A percentile compares a stretch with the other conserved stretches of the same genome.
Conservation (phyloP, 2,888 invertebrate genomes). For the Dromius quadrimaculatus region DNA sequence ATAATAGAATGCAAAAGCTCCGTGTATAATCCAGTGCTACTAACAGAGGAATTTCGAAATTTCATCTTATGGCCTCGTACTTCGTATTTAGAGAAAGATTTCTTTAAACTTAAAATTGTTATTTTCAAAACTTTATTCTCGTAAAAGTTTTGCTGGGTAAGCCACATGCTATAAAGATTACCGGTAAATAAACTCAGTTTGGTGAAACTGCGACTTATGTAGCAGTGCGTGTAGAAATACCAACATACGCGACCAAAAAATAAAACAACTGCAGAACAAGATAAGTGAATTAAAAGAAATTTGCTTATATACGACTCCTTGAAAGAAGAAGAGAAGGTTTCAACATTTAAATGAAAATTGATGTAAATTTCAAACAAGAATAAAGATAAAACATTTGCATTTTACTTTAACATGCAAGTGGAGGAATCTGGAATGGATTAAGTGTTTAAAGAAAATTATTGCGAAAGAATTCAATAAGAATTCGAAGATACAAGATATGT, state of each 20-base stretch:
- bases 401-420: not conserved
- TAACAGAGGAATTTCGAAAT: conserved; percentile 28
- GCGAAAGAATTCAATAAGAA: not conserved
- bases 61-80: conserved; percentile 24
- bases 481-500: too few relatives aligned
- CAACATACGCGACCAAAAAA: conserved; percentile 34
- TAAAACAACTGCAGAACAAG: conserved; percentile 3
- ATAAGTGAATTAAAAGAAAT: conserved; percentile 36
- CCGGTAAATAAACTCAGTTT: conserved; percentile 43
- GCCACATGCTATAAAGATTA: conserved; percentile 41
- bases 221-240: conserved; percentile 24
- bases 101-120: conserved; percentile 49
- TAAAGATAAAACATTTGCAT: conserved; percentile 16
- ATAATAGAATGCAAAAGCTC: conserved; percentile 37
- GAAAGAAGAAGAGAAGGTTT: conserved; percentile 27
- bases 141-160: conserved; percentile 44
- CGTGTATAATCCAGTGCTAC: conserved; percentile 26
- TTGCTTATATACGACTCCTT: conserved; percentile 35
- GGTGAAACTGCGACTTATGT: conserved; percentile 37
- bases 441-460: not conserved
- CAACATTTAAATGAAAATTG: conserved; percentile 29
- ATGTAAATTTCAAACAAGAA: conserved; percentile 32
- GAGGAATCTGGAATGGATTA: not conserved
- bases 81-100: conserved; percentile 45
- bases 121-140: conserved; percentile 46